Base-by-base conservation (phyloP, 2,888 invertebrate species). In the Polylopha cassiicola region DNA sequence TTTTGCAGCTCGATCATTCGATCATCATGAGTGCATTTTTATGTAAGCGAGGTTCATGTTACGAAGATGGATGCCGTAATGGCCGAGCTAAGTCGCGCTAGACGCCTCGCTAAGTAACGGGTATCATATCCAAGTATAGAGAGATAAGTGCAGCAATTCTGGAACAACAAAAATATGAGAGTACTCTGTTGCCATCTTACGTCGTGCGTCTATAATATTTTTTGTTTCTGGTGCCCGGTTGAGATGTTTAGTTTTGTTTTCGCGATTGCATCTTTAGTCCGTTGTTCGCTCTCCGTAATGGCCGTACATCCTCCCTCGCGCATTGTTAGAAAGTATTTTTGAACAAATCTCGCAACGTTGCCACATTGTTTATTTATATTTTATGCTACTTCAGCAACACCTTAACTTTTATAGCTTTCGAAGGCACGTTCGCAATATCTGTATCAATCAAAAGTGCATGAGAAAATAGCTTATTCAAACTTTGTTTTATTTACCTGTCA, bases 251-350 rank as follows among this genome's bases (percentile, higher is more conserved):
- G 55, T 65, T 65, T 68, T 73, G 58, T 70, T 70, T 64, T 60
- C 47, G 48, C 58, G 51, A 60, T 57, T 49, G 48, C 46, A 50
- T 49, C 47, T 46, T 36, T 50, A 50, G 53, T 63, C 46, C 54
- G 49, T 52, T 53, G 36, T 57, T 54, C 47, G 47, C 41, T 46
- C 53, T 58, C 48, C 44, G 57, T 66, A 66, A 65, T 61, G 50
- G 51, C 41, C 48, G 54, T 63, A 59, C 60, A 61, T 66, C 61
- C 63, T 52, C 39, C 44, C 56, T 54, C 56, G 58, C 54, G 59
- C 65, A 65, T 69, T 71, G 67, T 73, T 70, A 63, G 64, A 67
- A 70, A 71, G 63, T 63, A 56, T 64, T 68, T 60, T 58, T 49
- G 49, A 59, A 53, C 48, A 47, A 59, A 58, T 55, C 48, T 57